Evolutionary conservation across 2,888 invertebrate genomes (phyloP).

Genomic region (Trimorus sp.): DNA sequence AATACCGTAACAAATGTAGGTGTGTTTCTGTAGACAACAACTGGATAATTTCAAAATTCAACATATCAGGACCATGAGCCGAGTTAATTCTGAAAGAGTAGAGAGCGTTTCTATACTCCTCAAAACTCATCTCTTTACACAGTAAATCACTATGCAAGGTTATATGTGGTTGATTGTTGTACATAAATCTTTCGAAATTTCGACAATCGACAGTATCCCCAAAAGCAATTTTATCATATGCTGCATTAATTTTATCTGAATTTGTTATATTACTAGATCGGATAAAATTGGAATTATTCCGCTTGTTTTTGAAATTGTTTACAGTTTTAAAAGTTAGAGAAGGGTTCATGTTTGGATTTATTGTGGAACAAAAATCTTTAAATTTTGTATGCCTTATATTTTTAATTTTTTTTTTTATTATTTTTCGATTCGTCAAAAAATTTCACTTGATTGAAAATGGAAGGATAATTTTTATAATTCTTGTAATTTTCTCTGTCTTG

Average conservation of each 20-base stretch:
- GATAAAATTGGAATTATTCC: neutral
- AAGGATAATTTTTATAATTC: neutral
- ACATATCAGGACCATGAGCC: constrained; percentile 24
- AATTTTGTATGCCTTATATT: neutral
- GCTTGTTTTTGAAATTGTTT: neutral
- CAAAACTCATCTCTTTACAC: neutral
- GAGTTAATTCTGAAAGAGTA: constrained; percentile 15
- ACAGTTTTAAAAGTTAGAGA: neutral
- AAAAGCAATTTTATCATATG: neutral
- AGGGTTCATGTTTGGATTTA: neutral
- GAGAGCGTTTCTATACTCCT: constrained; percentile 12
- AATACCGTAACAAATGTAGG: no score
- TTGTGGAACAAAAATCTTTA: neutral
- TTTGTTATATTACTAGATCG: neutral
- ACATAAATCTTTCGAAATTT: constrained; percentile 1
- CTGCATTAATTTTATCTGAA: neutral
- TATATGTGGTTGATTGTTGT: neutral
- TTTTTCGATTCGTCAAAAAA: neutral
- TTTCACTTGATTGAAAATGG: neutral
- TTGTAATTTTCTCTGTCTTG: no score
- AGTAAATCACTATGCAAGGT: constrained; percentile 2
- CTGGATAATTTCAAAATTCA: constrained; percentile 8
- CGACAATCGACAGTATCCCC: neutral
- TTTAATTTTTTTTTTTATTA: neutral
- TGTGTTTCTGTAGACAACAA: neutral